Evolutionary conservation across 2,797 vertebrate species (phyloP).

Genomic region (Rhabdomys pumilio): DNA sequence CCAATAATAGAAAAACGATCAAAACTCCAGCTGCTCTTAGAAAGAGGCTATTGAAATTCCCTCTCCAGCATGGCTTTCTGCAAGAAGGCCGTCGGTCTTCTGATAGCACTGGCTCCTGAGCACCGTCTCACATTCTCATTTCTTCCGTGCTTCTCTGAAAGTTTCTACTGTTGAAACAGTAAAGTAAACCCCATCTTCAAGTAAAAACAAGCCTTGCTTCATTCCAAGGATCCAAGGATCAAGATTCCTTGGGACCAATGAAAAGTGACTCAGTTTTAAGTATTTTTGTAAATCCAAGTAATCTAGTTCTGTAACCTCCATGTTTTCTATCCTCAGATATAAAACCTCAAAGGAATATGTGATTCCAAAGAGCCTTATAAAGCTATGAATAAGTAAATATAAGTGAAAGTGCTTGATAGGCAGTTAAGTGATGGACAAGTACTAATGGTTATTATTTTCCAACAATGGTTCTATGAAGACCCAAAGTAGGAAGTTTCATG

Average conservation of each 20-base stretch:
- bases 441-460: not conserved
- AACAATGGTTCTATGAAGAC: not conserved
- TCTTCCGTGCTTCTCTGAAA: not conserved
- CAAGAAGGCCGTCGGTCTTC: not conserved
- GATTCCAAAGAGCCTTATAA: not conserved
- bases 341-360: not conserved
- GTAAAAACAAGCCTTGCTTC: not conserved
- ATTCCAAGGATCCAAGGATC: not conserved
- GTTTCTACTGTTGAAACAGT: slow-evolving; percentile 24
- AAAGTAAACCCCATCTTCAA: not conserved
- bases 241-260: not conserved
- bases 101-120: not conserved
- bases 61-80: not conserved
- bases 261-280: not conserved
- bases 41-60: slow-evolving; percentile 38
- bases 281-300: slow-evolving; percentile 42
- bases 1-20: slow-evolving; percentile 42
- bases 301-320: not conserved
- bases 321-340: not conserved
- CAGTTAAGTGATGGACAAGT: not conserved
- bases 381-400: not conserved
- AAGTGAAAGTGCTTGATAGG: not conserved
- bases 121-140: not conserved
- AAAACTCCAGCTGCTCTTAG: slow-evolving; percentile 7
- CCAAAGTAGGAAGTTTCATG: not conserved